phyloP scores from a whole-genome alignment of 1,140 invertebrate species.

The Dendrolimus punctatus region DNA sequence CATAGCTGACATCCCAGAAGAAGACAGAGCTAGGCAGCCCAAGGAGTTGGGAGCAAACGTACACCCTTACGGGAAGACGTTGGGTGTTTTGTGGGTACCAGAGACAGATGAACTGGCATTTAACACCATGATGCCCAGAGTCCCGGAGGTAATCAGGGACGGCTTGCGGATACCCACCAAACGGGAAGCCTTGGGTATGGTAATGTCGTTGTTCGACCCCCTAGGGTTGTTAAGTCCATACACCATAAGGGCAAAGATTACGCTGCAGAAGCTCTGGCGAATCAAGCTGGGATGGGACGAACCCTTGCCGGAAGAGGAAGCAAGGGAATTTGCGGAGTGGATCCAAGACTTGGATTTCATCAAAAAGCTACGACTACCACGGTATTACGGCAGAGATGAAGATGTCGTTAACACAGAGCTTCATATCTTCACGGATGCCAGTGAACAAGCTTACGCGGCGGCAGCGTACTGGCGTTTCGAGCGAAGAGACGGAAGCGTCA shows the following conservation, averaged over 20 bases:
- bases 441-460: constrained; percentile 16
- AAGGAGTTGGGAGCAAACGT: no score
- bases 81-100: no score
- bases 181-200: constrained; percentile 17
- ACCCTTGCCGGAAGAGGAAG: constrained; percentile 1
- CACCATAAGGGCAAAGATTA: constrained; percentile 9
- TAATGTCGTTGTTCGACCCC: constrained; percentile 35
- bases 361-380: constrained; percentile 3
- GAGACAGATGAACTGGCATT: constrained; percentile 7
- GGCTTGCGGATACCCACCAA: constrained; percentile 20
- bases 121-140: constrained; percentile 2
- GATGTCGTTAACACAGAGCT: constrained; percentile 23
- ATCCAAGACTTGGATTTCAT: constrained; percentile 14
- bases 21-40: background rate
- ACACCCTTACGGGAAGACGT: no score
- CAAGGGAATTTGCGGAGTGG: constrained; percentile 4
- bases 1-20: background rate
- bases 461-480: constrained; percentile 13
- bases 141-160: constrained; percentile 4
- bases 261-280: constrained; percentile 43
- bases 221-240: constrained; percentile 14
- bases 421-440: constrained; percentile 19
- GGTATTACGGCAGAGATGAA: constrained; percentile 4
- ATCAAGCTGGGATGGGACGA: constrained; percentile 42
- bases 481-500: background rate